Percentiles rank a stretch among this genome's conserved stretches.
phyloP scores from a whole-genome alignment of 2,888 invertebrate genomes.

The Caenorhabditis zanzibari region DNA sequence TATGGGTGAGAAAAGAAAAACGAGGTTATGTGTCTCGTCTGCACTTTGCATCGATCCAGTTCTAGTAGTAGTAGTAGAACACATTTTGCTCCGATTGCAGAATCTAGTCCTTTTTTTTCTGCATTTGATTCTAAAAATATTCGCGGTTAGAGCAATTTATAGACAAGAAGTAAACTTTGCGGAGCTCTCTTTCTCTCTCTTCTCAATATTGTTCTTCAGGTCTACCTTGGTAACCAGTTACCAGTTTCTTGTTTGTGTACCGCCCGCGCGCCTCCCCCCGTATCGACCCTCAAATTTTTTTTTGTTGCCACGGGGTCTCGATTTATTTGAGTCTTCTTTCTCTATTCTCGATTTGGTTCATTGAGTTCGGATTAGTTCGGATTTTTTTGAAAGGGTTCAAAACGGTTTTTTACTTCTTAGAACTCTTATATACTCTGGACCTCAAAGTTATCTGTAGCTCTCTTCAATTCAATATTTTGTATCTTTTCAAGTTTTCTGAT shows the following conservation, averaged over 20 bases:
- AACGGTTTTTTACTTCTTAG: background rate
- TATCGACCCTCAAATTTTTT: constrained; percentile 35
- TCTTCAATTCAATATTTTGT: too few species aligned
- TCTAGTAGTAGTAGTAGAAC: constrained; percentile 16
- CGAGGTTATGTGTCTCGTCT: constrained; percentile 25
- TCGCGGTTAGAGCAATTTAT: constrained; percentile 39
- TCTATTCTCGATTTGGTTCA: constrained; percentile 21
- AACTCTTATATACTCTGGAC: background rate
- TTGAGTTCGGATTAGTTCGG: background rate
- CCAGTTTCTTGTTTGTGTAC: constrained; percentile 69
- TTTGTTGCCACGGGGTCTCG: constrained; percentile 40
- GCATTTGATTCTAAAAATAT: constrained; percentile 42
- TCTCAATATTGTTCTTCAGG: constrained; percentile 22
- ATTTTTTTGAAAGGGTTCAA: background rate
- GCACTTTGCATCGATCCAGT: constrained; percentile 56
- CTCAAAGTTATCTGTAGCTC: background rate
- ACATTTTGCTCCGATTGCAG: constrained; percentile 48
- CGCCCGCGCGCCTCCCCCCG: constrained; percentile 43
- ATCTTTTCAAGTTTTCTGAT: too few species aligned
- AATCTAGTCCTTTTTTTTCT: constrained; percentile 21
- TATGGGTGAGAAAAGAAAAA: constrained; percentile 25
- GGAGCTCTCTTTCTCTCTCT: constrained; percentile 24
- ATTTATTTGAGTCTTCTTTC: constrained; percentile 49
- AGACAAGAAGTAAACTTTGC: constrained; percentile 31
- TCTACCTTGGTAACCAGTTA: constrained; percentile 51